These are phyloP conservation scores for Yponomeuta malinellus DNA, from an alignment of 2,888 invertebrate genomes.

Conservation along the genomic window DNA sequence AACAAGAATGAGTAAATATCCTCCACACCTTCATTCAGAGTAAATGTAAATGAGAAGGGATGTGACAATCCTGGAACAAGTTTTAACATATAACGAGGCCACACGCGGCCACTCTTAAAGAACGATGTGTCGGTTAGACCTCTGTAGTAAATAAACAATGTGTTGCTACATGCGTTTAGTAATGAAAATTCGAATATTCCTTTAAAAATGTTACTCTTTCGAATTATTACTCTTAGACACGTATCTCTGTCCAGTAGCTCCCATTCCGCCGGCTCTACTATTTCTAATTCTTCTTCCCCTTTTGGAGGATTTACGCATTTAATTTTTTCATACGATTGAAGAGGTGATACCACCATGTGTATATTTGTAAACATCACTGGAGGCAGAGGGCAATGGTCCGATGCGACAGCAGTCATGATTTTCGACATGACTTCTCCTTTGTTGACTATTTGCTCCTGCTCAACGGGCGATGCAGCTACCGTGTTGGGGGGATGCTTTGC, in stretches of 20 bases:
- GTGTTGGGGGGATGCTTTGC: background rate
- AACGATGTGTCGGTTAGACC: background rate
- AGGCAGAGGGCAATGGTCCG: background rate
- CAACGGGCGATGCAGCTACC: background rate
- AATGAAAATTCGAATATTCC: background rate
- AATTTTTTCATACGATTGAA: background rate
- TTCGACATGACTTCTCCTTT: background rate
- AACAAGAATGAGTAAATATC: background rate
- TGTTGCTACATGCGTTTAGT: background rate
- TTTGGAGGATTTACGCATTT: background rate
- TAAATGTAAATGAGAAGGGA: background rate
- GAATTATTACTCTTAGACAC: background rate
- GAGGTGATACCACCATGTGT: background rate
- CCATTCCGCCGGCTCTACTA: background rate
- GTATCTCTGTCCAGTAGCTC: background rate
- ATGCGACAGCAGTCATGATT: background rate
- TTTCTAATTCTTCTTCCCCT: background rate
- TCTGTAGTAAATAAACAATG: background rate
- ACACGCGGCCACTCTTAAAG: background rate
- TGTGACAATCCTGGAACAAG: background rate
- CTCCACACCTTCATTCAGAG: background rate
- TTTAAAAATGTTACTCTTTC: background rate
- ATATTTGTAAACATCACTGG: background rate
- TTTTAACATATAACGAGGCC: background rate
- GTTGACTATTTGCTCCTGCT: slow-evolving; percentile 4